Conservation (phyloP, 2,888 invertebrate species). For the Caenorhabditis sp. region DNA sequence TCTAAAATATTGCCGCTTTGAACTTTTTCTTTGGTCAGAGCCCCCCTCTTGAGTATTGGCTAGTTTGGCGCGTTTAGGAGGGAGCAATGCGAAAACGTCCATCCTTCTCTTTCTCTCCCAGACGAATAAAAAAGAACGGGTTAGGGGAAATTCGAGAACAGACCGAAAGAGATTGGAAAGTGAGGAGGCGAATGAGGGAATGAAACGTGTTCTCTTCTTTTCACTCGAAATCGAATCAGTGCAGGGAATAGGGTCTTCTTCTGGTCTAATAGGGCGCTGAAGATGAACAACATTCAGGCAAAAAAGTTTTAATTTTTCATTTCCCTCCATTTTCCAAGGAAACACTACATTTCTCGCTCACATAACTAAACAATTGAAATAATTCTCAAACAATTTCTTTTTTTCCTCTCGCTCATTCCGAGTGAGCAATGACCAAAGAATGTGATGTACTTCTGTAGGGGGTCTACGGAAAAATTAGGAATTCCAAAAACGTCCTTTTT, state of each 20-base stretch:
- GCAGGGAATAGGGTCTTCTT: constrained; percentile 1
- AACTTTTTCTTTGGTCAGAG: constrained; percentile 6
- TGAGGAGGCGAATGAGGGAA: neutral
- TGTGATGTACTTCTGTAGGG: too few relatives aligned
- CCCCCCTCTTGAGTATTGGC: neutral
- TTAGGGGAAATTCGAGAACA: neutral
- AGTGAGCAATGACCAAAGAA: too few relatives aligned
- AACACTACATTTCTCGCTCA: constrained; percentile 9
- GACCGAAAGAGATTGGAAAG: neutral
- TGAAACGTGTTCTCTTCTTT: constrained; percentile 32
- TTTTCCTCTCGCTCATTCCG: neutral
- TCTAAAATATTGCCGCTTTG: constrained; percentile 4
- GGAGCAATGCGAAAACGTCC: too few relatives aligned
- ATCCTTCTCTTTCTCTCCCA: too few relatives aligned
- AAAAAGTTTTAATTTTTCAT: constrained; percentile 26
- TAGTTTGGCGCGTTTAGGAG: neutral
- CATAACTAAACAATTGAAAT: constrained; percentile 31
- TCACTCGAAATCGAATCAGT: constrained; percentile 27
- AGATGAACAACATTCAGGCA: neutral
- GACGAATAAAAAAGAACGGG: neutral
- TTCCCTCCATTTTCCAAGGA: constrained; percentile 1
- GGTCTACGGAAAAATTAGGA: too few relatives aligned
- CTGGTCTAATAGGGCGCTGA: too few relatives aligned
- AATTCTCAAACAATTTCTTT: neutral
- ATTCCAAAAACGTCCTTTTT: too few relatives aligned